Base-by-base conservation (phyloP, 64 coral and sea anemone genomes). In the Dendronephthya gigantea region DNA sequence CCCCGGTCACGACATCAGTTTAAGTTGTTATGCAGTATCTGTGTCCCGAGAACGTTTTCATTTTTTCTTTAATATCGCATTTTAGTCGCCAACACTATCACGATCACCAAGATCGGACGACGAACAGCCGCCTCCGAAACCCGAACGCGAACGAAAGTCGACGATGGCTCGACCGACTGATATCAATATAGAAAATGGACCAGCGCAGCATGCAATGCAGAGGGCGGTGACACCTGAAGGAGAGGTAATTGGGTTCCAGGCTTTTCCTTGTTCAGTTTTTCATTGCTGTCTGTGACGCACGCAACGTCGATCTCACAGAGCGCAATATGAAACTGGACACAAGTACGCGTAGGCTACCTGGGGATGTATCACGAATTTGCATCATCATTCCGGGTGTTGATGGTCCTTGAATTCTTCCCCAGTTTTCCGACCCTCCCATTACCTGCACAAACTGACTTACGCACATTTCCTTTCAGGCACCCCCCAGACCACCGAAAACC, bases 151-250 rank as follows among this genome's bases (percentile, higher is more conserved):
- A 39, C 30, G 72, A 33, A 79, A 79, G 32, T 79, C 72, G 27
- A 79, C 72, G 36, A 79, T 79, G 72, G 30, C 72, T 79, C 72
- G 72, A 15, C 72, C 72, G 12, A 29, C 22, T 39, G 72, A 79
- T 79, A 29, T 79, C 0, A 33, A 79, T 36, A 4, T 79, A 45
- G 4, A 45, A 34, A 79, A 39, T 79, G 15, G 29, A 10, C 32
- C 31, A 4, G 2, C 30, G 22, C 72, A 79, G 29, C n/a, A n/a
- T n/a, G n/a, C n/a, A n/a, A n/a, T n/a, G n/a, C n/a, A n/a, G n/a
- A n/a, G n/a, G n/a, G 72, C 29, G 11, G 15, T 29, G 16, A 79
- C 25, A 0, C 72, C 72, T 79, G 72, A 79, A 39, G 36, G 36
- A 79, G 72, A 79, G 29, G 72, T 28, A 15, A n/a, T n/a, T n/a